Evolutionary conservation across 2,797 vertebrate genomes (phyloP), one percentile per base, ranked within the genome.

Genomic region (Aeoliscus strigatus): DNA sequence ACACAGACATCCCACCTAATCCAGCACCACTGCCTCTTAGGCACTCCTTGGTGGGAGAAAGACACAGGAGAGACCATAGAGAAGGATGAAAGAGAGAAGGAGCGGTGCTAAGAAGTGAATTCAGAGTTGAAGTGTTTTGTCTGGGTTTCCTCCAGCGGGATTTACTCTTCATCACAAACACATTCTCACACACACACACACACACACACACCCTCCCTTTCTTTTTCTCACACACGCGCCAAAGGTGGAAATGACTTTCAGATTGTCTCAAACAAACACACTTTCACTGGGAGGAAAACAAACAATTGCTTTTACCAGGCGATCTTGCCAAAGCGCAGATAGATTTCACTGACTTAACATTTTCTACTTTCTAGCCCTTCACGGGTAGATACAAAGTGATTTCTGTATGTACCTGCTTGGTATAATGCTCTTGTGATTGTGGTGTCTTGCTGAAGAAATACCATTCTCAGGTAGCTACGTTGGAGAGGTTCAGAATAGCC

Each of bases 91-190:
- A 56, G 24, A 34, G 13, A 31, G 17, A 28, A 34, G 24, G 12
- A 32, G 28, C 38, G 43, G 31, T 28, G 61, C 45, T 36, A 37
- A 59, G 47, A 60, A 65, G 65, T 57, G 68, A 79, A 81, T 78
- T 72, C 47, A 48, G 45, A 68, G 66, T 62, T 79, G 73, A 82
- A 82, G 75, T 77, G 66, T 75, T 77, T 71, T 61, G 62, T 79
- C 70, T 71, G 36, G 46, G 31, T 63, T 68, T 73, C 44, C 54
- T 77, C 64, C 24, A 57, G 39, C 12, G 23, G 47, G 60, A 40
- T 73, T 75, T 52, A 37, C 55, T 60, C 58, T 55, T 30, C 13
- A 21, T 47, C 38, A 38, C 38, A 32, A 29, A 17, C 4, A 42
- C 18, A 14, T 10, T 14, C 9, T 15, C 7, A 27, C 32, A 18